Percentiles rank a stretch among this genome's conserved stretches.
phyloP scores from a whole-genome alignment of 1,140 invertebrate genomes.

The Neuroterus valhalla region DNA sequence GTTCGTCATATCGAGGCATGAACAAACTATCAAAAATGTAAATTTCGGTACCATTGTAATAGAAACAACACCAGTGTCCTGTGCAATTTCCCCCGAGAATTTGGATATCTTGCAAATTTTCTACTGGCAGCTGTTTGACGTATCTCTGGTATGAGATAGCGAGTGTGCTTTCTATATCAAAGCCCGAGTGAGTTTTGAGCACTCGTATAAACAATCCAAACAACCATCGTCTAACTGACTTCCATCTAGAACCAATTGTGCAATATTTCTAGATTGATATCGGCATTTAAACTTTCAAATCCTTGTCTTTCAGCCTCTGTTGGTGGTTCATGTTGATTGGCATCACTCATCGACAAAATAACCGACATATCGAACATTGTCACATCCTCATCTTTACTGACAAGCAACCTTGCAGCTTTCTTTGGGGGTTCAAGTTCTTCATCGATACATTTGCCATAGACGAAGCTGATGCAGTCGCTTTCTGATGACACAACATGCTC shows the following conservation, averaged over 20 bases:
- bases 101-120: background rate
- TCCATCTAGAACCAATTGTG: background rate
- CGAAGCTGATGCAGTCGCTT: too few relatives aligned
- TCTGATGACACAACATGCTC: too few relatives aligned
- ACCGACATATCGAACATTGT: too few relatives aligned
- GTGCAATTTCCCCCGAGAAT: constrained; percentile 32
- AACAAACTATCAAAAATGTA: background rate
- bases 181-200: background rate
- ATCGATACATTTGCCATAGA: too few relatives aligned
- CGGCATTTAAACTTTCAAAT: background rate
- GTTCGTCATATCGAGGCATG: too few relatives aligned
- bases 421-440: too few relatives aligned
- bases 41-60: constrained; percentile 8
- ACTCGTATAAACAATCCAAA: background rate
- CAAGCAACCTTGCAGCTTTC: too few relatives aligned
- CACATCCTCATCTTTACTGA: too few relatives aligned
- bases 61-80: constrained; percentile 68
- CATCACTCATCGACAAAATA: too few relatives aligned
- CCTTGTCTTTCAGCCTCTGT: too few relatives aligned
- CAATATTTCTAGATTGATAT: background rate
- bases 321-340: too few relatives aligned
- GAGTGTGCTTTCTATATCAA: background rate
- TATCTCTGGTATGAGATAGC: background rate
- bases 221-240: background rate
- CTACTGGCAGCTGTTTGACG: background rate